Evolutionary conservation across 1,140 invertebrate genomes (phyloP), one percentile per base, ranked within the genome.

Genomic region (Aphelinus certus): DNA sequence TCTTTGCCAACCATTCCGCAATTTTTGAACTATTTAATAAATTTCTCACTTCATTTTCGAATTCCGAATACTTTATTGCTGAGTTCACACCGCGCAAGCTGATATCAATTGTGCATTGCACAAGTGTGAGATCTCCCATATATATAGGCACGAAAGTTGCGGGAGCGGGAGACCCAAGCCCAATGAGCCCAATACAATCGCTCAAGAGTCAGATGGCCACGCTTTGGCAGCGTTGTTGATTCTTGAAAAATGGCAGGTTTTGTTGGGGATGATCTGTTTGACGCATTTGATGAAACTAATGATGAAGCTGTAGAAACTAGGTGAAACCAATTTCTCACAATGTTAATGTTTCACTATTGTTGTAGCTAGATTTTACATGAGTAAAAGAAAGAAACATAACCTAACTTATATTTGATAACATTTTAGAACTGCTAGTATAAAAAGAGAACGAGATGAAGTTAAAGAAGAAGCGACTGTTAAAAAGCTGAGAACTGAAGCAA

Each of bases 211-310:
- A 10, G 70, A 68, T 75, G 49, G 48, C 69, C 51, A 69, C 57
- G 43, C 53, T 47, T 69, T 57, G 55, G 48, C 55, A 69, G 67
- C 57, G 55, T 43, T n/a, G 9, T 63, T 48, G 48, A 7, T 63
- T 63, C 47, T 65, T 56, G 43, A 70, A 49, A 4, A 69, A 75
- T 75, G 73, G 73, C 51, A 73, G 62, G 66, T 64, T 69, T 69
- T 64, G 42, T 49, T 47, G 49, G 3, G 26, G 72, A 69, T 57
- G 89, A 90, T 76, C 80, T 90, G 9, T 91, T 91, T 79, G 87
- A 89, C 77, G 89, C 88, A 51, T 91, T 91, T 81, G 89, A 90
- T 62, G 87, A 88, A 80, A 79, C 80, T 1, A 80, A 80, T 53
- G 81, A 83, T 3, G 69, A 80, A 48, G 58, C 66, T 43, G 70